phyloP scores from a whole-genome alignment of 2,113 vertebrate genomes.

The Pelmatolapia mariae region DNA sequence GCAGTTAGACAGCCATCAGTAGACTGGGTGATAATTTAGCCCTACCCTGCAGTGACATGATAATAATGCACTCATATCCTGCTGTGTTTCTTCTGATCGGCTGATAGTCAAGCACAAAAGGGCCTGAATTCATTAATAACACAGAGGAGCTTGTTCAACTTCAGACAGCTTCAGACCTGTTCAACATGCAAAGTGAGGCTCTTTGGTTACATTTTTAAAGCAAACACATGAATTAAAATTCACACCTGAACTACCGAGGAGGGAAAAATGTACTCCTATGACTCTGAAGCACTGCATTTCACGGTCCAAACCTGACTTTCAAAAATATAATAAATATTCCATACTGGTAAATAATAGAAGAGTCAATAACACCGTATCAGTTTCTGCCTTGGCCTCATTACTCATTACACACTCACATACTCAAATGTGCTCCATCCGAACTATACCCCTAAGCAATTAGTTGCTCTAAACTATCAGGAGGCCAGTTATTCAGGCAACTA shows the following conservation, averaged over 20 bases:
- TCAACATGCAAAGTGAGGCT: slow-evolving; percentile 6
- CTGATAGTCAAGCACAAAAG: slow-evolving; percentile 63
- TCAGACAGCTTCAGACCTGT: slow-evolving; percentile 3
- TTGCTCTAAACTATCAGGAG: slow-evolving; percentile 57
- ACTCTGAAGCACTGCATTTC: not conserved
- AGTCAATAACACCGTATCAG: slow-evolving; percentile 56
- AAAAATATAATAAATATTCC: slow-evolving; percentile 46
- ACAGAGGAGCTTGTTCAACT: slow-evolving; percentile 9
- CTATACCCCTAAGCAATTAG: slow-evolving; percentile 59
- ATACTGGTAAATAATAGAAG: slow-evolving; percentile 54
- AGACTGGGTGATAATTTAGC: slow-evolving; percentile 52
- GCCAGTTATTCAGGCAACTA: slow-evolving; percentile 55
- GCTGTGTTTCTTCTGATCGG: slow-evolving; percentile 65
- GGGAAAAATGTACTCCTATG: not conserved
- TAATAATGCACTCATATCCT: slow-evolving; percentile 64
- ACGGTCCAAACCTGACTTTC: not conserved
- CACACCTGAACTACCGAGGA: not conserved
- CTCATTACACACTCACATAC: slow-evolving; percentile 50
- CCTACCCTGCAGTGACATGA: slow-evolving; percentile 58
- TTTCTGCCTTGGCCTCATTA: slow-evolving; percentile 51
- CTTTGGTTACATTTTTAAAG: not conserved
- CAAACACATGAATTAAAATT: not conserved
- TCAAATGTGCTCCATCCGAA: slow-evolving; percentile 43
- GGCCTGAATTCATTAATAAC: slow-evolving; percentile 59
- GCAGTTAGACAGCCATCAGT: slow-evolving; percentile 55